Evolutionary conservation across 1,140 invertebrate genomes (phyloP).

Genomic region (Trachymyrmex cornetzi): DNA sequence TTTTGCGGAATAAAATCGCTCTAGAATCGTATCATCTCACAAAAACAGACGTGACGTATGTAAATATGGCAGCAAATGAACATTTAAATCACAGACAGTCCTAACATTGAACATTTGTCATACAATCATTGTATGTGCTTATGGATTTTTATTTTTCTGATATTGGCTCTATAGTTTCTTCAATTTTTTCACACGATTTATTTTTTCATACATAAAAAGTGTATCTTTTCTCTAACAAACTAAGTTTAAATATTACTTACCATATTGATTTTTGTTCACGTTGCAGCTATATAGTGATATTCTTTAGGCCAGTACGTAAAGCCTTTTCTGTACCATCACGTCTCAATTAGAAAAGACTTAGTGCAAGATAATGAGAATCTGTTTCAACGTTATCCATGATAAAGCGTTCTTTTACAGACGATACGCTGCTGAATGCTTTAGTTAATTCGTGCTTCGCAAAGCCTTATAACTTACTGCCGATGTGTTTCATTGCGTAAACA

Average conservation of each 20-base stretch:
- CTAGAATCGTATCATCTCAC: background rate
- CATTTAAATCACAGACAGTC: conserved; percentile 33
- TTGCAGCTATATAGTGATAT: background rate
- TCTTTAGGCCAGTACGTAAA: background rate
- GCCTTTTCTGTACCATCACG: no score
- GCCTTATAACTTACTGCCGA: background rate
- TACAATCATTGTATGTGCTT: background rate
- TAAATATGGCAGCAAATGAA: conserved; percentile 27
- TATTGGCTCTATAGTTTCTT: background rate
- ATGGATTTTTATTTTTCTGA: background rate
- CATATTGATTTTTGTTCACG: background rate
- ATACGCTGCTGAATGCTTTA: conserved; percentile 22
- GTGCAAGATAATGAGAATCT: conserved; percentile 25
- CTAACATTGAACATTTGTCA: background rate
- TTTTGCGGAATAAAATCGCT: conserved; percentile 53
- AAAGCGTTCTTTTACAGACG: conserved; percentile 39
- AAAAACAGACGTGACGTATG: conserved; percentile 30
- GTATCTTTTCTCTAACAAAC: background rate
- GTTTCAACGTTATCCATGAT: conserved; percentile 49
- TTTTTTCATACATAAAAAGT: background rate
- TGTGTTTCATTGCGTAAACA: conserved; percentile 34
- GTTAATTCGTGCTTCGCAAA: conserved; percentile 19
- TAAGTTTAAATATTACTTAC: background rate
- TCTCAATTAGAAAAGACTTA: conserved; percentile 25
- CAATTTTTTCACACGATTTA: background rate